Evolutionary conservation across 2,888 invertebrate species (phyloP).

Genomic region (Microctonus brassicae): DNA sequence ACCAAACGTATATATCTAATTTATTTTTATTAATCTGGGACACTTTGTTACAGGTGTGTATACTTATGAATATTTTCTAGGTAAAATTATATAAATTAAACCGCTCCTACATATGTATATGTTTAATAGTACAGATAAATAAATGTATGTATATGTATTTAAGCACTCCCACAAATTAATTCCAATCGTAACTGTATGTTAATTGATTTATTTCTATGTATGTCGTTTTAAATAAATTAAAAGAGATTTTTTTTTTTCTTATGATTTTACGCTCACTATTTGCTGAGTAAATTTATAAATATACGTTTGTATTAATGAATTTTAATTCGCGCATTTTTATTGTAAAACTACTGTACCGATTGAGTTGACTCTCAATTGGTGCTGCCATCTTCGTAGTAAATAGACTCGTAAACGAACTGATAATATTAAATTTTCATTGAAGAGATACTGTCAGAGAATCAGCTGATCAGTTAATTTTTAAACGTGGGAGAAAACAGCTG

Average conservation of each 20-base stretch:
- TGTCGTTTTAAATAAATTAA: background rate
- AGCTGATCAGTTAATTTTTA: conserved; percentile 60
- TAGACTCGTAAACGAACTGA: background rate
- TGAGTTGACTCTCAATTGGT: conserved; percentile 29
- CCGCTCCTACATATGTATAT: background rate
- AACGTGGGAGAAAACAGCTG: conserved; percentile 60
- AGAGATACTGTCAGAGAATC: conserved; percentile 56
- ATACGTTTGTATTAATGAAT: background rate
- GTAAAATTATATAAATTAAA: background rate
- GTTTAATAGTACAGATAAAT: background rate
- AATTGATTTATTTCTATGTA: background rate
- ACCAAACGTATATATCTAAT: background rate
- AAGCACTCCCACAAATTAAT: background rate
- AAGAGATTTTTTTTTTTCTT: background rate
- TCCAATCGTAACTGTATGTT: background rate
- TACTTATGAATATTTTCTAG: background rate
- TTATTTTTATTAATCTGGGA: background rate
- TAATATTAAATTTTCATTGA: background rate
- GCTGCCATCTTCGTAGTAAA: conserved; percentile 39
- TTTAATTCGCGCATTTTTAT: background rate
- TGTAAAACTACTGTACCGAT: conserved; percentile 17
- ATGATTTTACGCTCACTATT: background rate
- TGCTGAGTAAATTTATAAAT: background rate
- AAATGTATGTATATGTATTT: background rate
- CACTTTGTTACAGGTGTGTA: background rate